A percentile compares a stretch with the other conserved stretches of the same genome.
phyloP scores from a whole-genome alignment of 1,140 invertebrate genomes.

The Cydia pomonella region DNA sequence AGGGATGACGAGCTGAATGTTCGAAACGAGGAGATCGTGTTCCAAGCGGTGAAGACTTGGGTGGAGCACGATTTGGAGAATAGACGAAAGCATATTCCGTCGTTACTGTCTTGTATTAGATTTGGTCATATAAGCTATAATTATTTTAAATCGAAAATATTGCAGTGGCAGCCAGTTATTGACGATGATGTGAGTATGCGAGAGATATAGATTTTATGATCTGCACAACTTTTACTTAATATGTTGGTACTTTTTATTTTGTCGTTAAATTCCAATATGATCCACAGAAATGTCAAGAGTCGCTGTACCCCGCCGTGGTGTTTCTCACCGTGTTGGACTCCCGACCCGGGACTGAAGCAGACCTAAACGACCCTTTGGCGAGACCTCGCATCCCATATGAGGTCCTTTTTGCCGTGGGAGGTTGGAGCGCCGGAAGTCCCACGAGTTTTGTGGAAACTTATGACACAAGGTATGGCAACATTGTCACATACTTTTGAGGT shows the following conservation, averaged over 20 bases:
- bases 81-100: conserved; percentile 79
- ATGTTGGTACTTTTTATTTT: too few species aligned
- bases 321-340: conserved; percentile 79
- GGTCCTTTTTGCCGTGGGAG: conserved; percentile 87
- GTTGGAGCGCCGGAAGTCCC: conserved; percentile 90
- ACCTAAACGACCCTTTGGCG: conserved; percentile 81
- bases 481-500: background rate
- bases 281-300: conserved; percentile 73
- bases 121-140: conserved; percentile 85
- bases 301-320: conserved; percentile 75
- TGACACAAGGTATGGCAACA: conserved; percentile 80
- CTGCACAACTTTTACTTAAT: too few species aligned
- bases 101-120: conserved; percentile 83
- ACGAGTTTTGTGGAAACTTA: conserved; percentile 91
- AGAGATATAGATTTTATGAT: background rate
- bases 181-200: conserved; percentile 74
- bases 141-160: conserved; percentile 83
- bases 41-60: conserved; percentile 85
- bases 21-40: conserved; percentile 85
- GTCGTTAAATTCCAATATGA: conserved; percentile 23
- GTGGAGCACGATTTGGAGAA: conserved; percentile 79
- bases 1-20: conserved; percentile 85
- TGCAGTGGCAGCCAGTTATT: conserved; percentile 80
- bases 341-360: conserved; percentile 79
- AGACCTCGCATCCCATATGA: conserved; percentile 86